Percentiles rank a stretch among this genome's conserved stretches.
Conservation (phyloP, 2,888 invertebrate species). For the Metalampra italica region DNA sequence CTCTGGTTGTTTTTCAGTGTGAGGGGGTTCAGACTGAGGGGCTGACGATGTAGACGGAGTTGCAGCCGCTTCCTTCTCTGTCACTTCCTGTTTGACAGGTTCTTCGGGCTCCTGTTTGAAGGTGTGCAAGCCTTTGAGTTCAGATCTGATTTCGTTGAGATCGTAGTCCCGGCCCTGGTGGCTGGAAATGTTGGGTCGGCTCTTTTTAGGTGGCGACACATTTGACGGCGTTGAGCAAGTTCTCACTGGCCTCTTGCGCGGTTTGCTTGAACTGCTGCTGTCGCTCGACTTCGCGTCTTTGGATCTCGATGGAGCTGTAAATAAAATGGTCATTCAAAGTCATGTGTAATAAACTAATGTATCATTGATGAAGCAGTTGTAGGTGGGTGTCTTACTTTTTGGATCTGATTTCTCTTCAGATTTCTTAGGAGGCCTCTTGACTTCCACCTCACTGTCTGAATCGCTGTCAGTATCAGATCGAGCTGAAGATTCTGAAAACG, state of each 20-base stretch:
- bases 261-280: constrained; percentile 61
- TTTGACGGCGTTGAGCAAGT: constrained; percentile 52
- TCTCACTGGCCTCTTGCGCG: constrained; percentile 58
- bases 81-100: constrained; percentile 41
- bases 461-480: constrained; percentile 71
- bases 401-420: constrained; percentile 52
- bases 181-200: constrained; percentile 37
- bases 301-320: constrained; percentile 40
- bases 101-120: constrained; percentile 73
- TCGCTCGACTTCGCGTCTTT: constrained; percentile 66
- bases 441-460: constrained; percentile 72
- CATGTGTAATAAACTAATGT: no score
- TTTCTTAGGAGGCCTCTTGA: constrained; percentile 63
- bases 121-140: constrained; percentile 85
- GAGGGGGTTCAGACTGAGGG: constrained; percentile 35
- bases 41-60: constrained; percentile 25
- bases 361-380: not conserved
- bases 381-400: constrained; percentile 42
- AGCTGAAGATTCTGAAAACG: constrained; percentile 56
- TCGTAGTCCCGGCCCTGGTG: constrained; percentile 84
- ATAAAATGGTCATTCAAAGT: not conserved
- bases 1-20: constrained; percentile 63
- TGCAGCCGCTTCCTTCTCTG: constrained; percentile 37
- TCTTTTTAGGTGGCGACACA: constrained; percentile 57
- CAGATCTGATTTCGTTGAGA: constrained; percentile 90